Base-by-base conservation (phyloP, 2,888 invertebrate species). In the Pardosa pseudoannulata region DNA sequence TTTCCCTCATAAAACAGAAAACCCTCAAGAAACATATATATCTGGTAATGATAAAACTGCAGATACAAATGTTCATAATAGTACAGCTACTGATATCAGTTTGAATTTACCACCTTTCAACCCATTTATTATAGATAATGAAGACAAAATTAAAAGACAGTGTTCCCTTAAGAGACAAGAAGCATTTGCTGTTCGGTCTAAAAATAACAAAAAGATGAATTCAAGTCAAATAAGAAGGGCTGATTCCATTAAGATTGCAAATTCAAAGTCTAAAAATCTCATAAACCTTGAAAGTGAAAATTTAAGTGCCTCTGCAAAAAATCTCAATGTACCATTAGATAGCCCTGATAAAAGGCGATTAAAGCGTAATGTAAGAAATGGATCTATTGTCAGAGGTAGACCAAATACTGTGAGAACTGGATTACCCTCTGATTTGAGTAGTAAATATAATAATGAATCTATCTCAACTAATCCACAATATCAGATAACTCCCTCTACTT, bases 361-460 rank as follows among this genome's bases (percentile, higher is more conserved):
- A 11, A 65, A 31, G 23, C n/a, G 56, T 23, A 9, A 2, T 29
- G n/a, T 65, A 6, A 67, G 83, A 19, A 71, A 85, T 28, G 83
- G 73, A 11, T 85, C 83, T n/a, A 41, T 85, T 67, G 64, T 85
- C 6, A 50, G 89, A 93, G 92, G 13, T 89, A 70, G 88, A 73
- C 81, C 88, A 83, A 96, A 92, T 62, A 95, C 94, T 91, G 96
- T 95, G 86, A 96, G 93, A 90, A 96, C 96, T 83, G 94, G 93
- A 88, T 94, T 93, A 90, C 96, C 96, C 89, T 95, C 94, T 16
- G 75, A 75, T 41, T n/a, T 32, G n/a, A 56, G 36, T 27, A 64
- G 90, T 96, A 94, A 89, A 94, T 95, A 29, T 65, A 68, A 62
- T 23, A 73, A 56, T 67, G 72, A 73, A 50, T 83, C 78, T 3